A percentile compares a stretch with the other conserved stretches of the same genome.
These are phyloP conservation scores for Drosophila cognata DNA, from an alignment of 2,888 invertebrate genomes.

Conservation along the genomic window DNA sequence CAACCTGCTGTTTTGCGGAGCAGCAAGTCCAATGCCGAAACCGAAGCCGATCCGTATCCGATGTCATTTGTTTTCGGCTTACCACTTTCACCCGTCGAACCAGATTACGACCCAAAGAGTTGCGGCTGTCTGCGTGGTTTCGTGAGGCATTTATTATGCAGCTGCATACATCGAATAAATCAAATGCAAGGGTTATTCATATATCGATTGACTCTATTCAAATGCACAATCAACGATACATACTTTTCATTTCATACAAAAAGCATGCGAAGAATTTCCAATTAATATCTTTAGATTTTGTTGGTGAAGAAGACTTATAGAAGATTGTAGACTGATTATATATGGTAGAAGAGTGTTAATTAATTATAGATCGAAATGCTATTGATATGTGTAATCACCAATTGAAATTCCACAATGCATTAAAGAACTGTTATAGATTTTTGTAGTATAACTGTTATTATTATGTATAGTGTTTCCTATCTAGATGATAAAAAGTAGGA, in stretches of 20 bases:
- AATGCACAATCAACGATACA: constrained; percentile 21
- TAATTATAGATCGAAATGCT: neutral
- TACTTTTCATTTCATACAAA: neutral
- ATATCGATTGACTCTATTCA: constrained; percentile 10
- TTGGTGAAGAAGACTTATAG: neutral
- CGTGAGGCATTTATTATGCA: constrained; percentile 18
- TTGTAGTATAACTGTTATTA: neutral
- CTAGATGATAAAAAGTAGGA: neutral
- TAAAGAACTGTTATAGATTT: neutral
- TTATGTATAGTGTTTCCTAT: neutral
- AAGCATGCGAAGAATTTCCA: constrained; percentile 30
- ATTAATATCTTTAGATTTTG: constrained; percentile 17
- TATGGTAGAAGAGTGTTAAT: neutral
- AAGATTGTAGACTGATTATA: neutral
- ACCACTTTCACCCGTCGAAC: constrained; percentile 71
- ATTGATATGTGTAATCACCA: neutral
- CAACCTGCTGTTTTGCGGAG: constrained; percentile 11
- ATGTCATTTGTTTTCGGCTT: constrained; percentile 58
- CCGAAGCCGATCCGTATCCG: constrained; percentile 2
- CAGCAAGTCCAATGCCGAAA: neutral
- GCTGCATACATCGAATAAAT: constrained; percentile 18
- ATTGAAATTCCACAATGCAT: neutral
- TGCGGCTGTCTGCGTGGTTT: constrained; percentile 4
- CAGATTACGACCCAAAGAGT: constrained; percentile 18
- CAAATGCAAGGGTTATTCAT: constrained; percentile 20